Conservation (phyloP, 2,888 invertebrate species). For the Biston stratarius region DNA sequence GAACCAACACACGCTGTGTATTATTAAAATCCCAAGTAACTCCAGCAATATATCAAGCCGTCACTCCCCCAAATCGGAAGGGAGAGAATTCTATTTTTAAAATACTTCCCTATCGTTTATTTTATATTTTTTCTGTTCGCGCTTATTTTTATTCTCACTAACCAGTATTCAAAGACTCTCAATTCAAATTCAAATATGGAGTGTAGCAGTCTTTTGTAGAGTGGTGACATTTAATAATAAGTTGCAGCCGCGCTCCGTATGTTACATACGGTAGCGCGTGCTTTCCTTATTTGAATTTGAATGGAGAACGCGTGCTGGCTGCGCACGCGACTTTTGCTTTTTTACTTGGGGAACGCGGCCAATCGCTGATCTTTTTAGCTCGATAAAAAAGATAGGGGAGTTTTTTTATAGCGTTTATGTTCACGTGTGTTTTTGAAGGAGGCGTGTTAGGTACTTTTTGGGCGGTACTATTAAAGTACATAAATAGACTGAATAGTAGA, state of each 20-base stretch:
- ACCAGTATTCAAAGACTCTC: slow-evolving; percentile 58
- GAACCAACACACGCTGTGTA: slow-evolving; percentile 83
- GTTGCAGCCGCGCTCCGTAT: slow-evolving; percentile 74
- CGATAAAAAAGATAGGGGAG: slow-evolving; percentile 76
- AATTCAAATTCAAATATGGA: slow-evolving; percentile 39
- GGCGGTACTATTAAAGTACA: slow-evolving; percentile 6
- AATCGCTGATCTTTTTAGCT: slow-evolving; percentile 68
- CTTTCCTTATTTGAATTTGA: slow-evolving; percentile 79
- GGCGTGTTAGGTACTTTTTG: slow-evolving; percentile 55
- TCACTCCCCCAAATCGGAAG: slow-evolving; percentile 76
- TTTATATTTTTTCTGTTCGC: slow-evolving; percentile 81
- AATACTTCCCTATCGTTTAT: slow-evolving; percentile 81
- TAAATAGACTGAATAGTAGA: not conserved
- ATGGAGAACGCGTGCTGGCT: slow-evolving; percentile 72
- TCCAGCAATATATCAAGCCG: slow-evolving; percentile 81
- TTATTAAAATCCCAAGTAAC: slow-evolving; percentile 86
- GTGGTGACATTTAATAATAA: slow-evolving; percentile 75
- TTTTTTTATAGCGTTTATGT: slow-evolving; percentile 66
- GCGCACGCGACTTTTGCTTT: slow-evolving; percentile 79
- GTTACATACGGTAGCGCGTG: slow-evolving; percentile 74
- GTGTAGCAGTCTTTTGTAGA: slow-evolving; percentile 56
- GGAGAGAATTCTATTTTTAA: slow-evolving; percentile 82
- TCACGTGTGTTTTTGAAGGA: slow-evolving; percentile 58
- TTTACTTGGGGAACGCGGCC: slow-evolving; percentile 75
- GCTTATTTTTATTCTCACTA: slow-evolving; percentile 74